Base-by-base conservation (phyloP, 2,888 invertebrate species). In the Ypsolopha sequella region DNA sequence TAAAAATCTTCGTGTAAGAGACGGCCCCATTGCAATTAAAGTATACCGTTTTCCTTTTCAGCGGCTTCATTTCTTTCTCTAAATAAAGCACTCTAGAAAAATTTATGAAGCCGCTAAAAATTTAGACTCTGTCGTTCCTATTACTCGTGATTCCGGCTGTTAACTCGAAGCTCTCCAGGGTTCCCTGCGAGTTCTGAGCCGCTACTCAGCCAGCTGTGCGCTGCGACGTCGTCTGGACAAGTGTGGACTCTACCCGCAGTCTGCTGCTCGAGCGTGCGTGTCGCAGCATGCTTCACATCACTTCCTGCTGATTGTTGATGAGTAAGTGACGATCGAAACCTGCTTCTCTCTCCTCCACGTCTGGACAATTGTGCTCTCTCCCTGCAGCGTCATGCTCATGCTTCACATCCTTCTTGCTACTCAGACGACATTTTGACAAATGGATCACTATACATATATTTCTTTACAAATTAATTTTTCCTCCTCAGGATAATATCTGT, bases 281-380 rank as follows among this genome's bases (percentile, higher is more conserved):
- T 62, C 77, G 0, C 51, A 73, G 0, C 86, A 86, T 51, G 65
- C 73, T 0, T 67, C 85, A 0, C 86, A 86, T 48, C 84, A 86
- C 54, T 55, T 87, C 1, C 64, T 87, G 13, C 62, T 80, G 0
- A 61, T 79, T 1, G 52, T 87, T 48, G 87, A 87, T 87, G 53
- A 74, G 85, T 71, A 9, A 51, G 38, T 51, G 7, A 44, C 33
- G 36, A 24, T 3, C 2, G 24, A 4, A 24, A 24, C 24, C 4
- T 24, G 24, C 4, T 24, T 24, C 24, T 24, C 24, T 24, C 24
- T 24, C 24, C 24, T 24, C 68, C 77, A 0, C 66, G 85, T 0
- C 54, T 76, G 59, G 72, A 76, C 43, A 65, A 73, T 34, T 69
- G 74, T 36, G 72, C 69, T 0, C 55, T 59, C 11, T 56, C 65